Base-by-base conservation (phyloP, 1,140 invertebrate species). In the Orchestia grillus region DNA sequence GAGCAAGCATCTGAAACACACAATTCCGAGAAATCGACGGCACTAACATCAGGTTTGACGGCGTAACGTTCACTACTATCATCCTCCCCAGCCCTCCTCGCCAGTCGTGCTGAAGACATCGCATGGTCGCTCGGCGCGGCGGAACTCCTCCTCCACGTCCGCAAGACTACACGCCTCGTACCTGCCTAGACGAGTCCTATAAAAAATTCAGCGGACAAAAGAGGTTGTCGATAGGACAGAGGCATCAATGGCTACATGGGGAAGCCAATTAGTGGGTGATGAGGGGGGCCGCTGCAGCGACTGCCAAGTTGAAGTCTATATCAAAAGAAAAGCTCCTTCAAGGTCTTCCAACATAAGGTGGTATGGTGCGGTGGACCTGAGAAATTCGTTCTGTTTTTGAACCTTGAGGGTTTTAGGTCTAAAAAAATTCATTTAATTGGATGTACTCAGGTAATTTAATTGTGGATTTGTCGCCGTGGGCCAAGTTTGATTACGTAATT, bases 191-290 rank as follows among this genome's bases (percentile, higher is more conserved):
- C 62, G 62, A 77, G 62, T 28, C 28, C 62, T 77, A 77, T 77
- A 77, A 77, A 77, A 77, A 77, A 77, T 77, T 77, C 62, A 77
- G 28, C 62, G 62, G 62, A 77, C 62, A 77, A 77, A 77, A 77
- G 62, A 77, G 62, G 62, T 28, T 77, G 62, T 77, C 62, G 62
- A 77, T 77, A 77, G 62, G 62, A 77, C 62, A 23, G 62, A 8
- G 62, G 62, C 62, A 77, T 77, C 62, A 77, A 77, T 77, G 62
- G 62, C 62, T 77, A 77, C 62, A 77, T 77, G 11, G 62, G 62
- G 62, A 77, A 77, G 62, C 62, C 62, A 77, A 77, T 77, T 77
- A 77, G 62, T 77, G 62, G 11, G 62, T 77, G 62, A 77, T 77
- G 62, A 77, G 62, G 62, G n/a, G 62, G 28, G 28, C 62, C 62